A percentile compares a stretch with the other conserved stretches of the same genome.
Conservation (phyloP, 1,140 invertebrate genomes). For the Dolichoris vasculosae region DNA sequence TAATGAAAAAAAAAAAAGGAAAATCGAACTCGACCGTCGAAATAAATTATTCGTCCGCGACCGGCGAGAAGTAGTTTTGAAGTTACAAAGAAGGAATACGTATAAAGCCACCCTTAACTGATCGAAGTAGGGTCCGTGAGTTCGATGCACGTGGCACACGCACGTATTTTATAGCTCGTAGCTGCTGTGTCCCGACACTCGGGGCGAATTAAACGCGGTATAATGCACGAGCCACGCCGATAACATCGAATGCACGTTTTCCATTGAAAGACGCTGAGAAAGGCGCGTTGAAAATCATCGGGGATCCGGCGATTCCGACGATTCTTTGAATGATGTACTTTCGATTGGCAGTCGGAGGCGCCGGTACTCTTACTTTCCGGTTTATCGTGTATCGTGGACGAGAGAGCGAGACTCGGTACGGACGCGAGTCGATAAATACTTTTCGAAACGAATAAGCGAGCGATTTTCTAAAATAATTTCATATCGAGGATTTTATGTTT, state of each 20-base stretch:
- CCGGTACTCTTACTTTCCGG: not conserved
- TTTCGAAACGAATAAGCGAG: too few species aligned
- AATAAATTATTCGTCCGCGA: not conserved
- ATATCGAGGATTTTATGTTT: too few species aligned
- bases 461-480: too few species aligned
- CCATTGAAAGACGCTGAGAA: not conserved
- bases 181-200: not conserved
- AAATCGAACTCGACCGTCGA: not conserved
- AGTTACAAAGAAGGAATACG: not conserved
- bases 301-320: not conserved
- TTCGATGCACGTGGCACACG: conserved; percentile 11
- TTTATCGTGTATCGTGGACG: too few species aligned
- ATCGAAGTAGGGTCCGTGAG: not conserved
- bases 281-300: not conserved
- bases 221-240: not conserved
- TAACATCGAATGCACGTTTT: not conserved
- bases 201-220: not conserved
- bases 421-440: too few species aligned
- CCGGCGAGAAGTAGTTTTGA: too few species aligned
- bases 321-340: not conserved
- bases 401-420: too few species aligned
- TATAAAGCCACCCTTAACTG: not conserved
- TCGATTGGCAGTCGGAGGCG: not conserved
- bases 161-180: not conserved
- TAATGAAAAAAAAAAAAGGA: too few species aligned